Percentiles rank a stretch among this genome's conserved stretches.
Conservation (phyloP, 2,797 vertebrate species). For the Gadopsis marmoratus region DNA sequence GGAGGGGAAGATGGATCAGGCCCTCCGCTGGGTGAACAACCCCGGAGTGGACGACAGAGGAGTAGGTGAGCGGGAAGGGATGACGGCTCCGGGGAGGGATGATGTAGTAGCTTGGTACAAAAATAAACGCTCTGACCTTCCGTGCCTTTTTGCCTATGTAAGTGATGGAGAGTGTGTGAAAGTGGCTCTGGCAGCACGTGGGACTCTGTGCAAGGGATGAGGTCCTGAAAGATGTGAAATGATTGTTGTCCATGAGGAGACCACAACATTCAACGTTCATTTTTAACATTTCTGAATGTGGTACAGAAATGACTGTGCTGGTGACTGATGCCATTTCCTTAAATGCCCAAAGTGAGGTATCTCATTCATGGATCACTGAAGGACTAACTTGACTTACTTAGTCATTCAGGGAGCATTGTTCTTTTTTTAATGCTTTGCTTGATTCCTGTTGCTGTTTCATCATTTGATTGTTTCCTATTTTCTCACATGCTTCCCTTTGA, state of each 20-base stretch:
- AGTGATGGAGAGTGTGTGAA: constrained; percentile 28
- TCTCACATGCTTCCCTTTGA: constrained; percentile 74
- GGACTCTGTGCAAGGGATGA: not conserved
- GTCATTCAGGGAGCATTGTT: constrained; percentile 22
- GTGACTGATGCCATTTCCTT: constrained; percentile 49
- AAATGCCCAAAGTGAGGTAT: constrained; percentile 22
- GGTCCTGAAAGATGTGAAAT: constrained; percentile 42
- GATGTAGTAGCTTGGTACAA: constrained; percentile 27
- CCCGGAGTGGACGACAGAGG: constrained; percentile 95
- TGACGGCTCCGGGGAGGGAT: constrained; percentile 22
- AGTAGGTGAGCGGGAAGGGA: constrained; percentile 87
- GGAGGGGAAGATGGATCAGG: constrained; percentile 99
- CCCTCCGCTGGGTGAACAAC: constrained; percentile 96
- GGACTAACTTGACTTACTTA: constrained; percentile 32
- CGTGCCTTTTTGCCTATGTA: not conserved
- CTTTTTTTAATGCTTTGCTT: constrained; percentile 34
- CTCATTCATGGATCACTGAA: constrained; percentile 38
- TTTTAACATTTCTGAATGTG: constrained; percentile 10
- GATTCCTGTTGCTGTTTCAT: constrained; percentile 26
- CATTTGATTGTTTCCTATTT: constrained; percentile 59
- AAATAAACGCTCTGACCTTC: constrained; percentile 58
- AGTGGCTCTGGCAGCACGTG: not conserved
- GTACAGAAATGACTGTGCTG: constrained; percentile 4
- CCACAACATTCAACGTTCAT: not conserved
- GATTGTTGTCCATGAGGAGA: constrained; percentile 28